These are phyloP conservation scores for Carassius auratus DNA, from an alignment of 2,113 vertebrate species.

Conservation along the genomic window DNA sequence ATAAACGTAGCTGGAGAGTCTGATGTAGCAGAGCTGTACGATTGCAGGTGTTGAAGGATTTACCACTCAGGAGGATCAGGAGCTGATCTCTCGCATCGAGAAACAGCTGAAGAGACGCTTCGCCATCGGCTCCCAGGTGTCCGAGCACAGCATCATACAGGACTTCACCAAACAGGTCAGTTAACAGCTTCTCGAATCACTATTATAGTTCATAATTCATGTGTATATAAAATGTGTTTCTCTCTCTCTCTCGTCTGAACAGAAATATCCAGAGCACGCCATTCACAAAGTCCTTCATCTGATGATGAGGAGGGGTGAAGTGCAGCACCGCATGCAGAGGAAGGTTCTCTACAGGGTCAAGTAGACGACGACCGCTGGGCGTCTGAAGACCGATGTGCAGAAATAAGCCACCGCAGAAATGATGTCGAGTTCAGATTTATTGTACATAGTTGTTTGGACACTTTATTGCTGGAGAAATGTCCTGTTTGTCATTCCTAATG, in stretches of 20 bases:
- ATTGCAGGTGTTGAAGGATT: slow-evolving; percentile 92
- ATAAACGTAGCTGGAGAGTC: neutral
- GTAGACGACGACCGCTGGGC: slow-evolving; percentile 69
- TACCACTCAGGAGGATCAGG: slow-evolving; percentile 93
- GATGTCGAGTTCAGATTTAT: neutral
- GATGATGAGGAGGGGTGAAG: slow-evolving; percentile 93
- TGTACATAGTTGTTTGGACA: slow-evolving; percentile 9
- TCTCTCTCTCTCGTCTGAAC: neutral
- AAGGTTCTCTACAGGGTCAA: slow-evolving; percentile 96
- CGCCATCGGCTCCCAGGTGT: slow-evolving; percentile 96
- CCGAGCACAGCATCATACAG: slow-evolving; percentile 95
- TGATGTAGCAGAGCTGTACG: neutral
- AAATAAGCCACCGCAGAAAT: neutral
- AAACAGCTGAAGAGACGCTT: slow-evolving; percentile 97
- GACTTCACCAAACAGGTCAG: slow-evolving; percentile 94
- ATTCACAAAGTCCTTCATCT: slow-evolving; percentile 94
- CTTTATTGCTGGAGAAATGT: neutral
- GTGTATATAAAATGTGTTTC: neutral
- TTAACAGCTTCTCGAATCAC: too few relatives aligned
- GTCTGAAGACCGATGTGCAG: slow-evolving; percentile 55
- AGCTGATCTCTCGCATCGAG: slow-evolving; percentile 94
- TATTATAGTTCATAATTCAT: neutral
- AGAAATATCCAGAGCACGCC: slow-evolving; percentile 97
- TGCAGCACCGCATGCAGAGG: slow-evolving; percentile 97
- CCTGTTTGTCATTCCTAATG: neutral